Evolutionary conservation across 2,797 vertebrate species (phyloP), one percentile per base, ranked within the genome.

Genomic region (Rhinatrema bivittatum): DNA sequence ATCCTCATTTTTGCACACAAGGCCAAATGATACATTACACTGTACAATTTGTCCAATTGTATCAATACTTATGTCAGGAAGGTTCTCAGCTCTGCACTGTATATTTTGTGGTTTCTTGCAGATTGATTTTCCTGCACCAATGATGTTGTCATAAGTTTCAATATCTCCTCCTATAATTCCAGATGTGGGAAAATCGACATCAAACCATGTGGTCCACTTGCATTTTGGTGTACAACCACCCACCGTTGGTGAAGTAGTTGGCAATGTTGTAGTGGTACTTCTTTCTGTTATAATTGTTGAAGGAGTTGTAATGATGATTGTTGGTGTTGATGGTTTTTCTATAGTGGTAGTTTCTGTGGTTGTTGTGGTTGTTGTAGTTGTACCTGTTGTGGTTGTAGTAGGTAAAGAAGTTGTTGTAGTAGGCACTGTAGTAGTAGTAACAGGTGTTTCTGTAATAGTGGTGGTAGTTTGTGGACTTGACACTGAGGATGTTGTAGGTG

Each of bases 171-270:
- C n/a, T n/a, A n/a, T 39, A 1, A 39, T 40, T 32, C 68, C 74
- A 1, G 69, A 36, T 7, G 53, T 56, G 0, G 80, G 80, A 16
- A 53, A 72, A 42, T 63, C 68, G 20, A 50, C 54, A 20, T 83
- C 78, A 29, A 62, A 71, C 80, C 78, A 83, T 13, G 32, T 21
- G 3, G 71, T 66, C 80, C 80, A 83, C 1, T 4, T 3, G 32
- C 58, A 61, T 11, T 17, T 12, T 5, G 36, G 40, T 22, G 4
- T 15, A 11, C 36, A 29, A 5, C 0, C 0, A 5, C 16, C 19
- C 24, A 40, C 22, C 32, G 18, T 13, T 13, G 4, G 3, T 9
- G 25, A 9, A 2, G n/a, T 1, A 3, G 10, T 2, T 3, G 7
- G n/a, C 1, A 20, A 24, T 15, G 36, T 39, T 16, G 26, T 24